Base-by-base conservation (phyloP, 2,888 invertebrate genomes). In the Osmoderma eremita region DNA sequence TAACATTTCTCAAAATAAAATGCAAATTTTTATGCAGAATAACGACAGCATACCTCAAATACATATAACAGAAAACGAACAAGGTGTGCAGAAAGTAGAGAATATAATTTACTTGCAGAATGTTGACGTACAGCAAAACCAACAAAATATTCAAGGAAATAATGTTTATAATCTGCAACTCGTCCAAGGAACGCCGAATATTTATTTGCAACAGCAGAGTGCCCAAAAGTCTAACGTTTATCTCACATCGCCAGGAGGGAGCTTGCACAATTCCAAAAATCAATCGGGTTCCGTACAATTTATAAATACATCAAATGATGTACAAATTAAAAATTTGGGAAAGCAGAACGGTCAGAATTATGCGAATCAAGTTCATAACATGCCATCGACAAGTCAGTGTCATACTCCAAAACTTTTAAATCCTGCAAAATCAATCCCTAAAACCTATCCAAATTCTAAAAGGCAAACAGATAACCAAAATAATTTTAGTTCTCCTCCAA, bases 31-130 rank as follows among this genome's bases (percentile, higher is more conserved):
- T 10, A 22, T 58, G 15, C 65, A 65, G 18, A 65, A 65, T 22
- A 58, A 48, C 30, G 64, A 65, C 38, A 54, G 45, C 36, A 65
- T 65, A 36, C 64, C 64, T 4, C 64, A 65, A 12, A 65, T 65
- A 42, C 64, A 65, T 36, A 65, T 65, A 15, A 65, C 64, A 2
- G 64, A 67, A 13, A 53, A 62, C 15, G 66, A 61, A n/a, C 62
- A 61, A 10, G 63, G 45, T 8, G 18, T 67, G 13, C 45, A 50
- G 15, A 67, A 62, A 30, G 61, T 62, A 15, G 61, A 67, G 18
- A 61, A 61, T 42, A 58, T 61, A 15, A 62, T 67, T 12, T 67
- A 61, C 36, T n/a, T 67, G 36, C 61, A 67, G 24, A 62, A 67
- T 36, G 49, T 61, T 1, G 42, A 49, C 15, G 15, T 58, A 12